These are phyloP conservation scores for Eulemur mongoz DNA, from an alignment of 2,797 vertebrate species.

Conservation along the genomic window DNA sequence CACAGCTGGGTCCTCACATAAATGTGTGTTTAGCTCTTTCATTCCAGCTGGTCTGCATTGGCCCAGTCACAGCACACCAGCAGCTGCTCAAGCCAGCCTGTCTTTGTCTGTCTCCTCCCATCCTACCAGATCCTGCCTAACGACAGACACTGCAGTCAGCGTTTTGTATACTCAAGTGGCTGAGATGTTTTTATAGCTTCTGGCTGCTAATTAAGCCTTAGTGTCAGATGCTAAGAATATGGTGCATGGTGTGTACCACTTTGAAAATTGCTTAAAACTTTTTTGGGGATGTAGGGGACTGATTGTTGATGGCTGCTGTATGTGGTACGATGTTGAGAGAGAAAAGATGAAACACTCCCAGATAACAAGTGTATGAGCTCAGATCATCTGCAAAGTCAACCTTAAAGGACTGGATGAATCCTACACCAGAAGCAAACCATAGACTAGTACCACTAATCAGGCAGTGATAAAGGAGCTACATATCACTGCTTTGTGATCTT, in stretches of 20 bases:
- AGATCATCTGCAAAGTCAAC: neutral
- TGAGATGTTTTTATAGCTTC: neutral
- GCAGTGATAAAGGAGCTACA: neutral
- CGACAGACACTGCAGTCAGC: neutral
- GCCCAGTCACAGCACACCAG: neutral
- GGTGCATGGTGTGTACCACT: neutral
- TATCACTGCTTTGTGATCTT: neutral
- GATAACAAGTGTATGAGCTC: neutral
- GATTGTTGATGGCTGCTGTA: neutral
- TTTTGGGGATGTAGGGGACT: neutral
- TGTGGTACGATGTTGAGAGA: neutral
- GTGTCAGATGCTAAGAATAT: neutral
- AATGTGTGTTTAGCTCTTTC: neutral
- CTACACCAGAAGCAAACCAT: neutral
- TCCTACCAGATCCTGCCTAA: neutral
- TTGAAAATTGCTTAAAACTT: neutral
- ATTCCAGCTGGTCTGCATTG: neutral
- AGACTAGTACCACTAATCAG: neutral
- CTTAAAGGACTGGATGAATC: neutral
- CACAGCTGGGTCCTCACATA: neutral
- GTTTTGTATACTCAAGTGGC: neutral
- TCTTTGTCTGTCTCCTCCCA: neutral
- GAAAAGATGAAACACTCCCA: neutral
- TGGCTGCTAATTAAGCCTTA: neutral
- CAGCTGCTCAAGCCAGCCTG: neutral